A percentile compares a stretch with the other conserved stretches of the same genome.
Evolutionary conservation across 2,888 invertebrate genomes (phyloP).

Genomic region (Ophraella communa): DNA sequence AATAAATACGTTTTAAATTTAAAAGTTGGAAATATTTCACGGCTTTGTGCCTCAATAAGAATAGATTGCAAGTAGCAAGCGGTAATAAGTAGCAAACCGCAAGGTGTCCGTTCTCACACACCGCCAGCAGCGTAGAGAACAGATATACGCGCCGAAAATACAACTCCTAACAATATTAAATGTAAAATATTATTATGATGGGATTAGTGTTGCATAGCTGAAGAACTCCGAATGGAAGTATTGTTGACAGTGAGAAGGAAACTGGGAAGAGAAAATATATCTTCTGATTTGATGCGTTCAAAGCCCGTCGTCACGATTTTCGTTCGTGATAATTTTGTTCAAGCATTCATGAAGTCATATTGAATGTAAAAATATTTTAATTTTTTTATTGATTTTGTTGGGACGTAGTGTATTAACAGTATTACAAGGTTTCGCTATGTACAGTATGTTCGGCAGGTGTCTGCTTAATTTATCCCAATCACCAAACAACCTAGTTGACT

Average conservation of each 20-base stretch:
- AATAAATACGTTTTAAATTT: background rate
- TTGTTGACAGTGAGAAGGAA: constrained; percentile 17
- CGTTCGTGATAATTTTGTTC: background rate
- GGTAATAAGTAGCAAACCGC: constrained; percentile 25
- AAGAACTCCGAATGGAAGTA: constrained; percentile 65
- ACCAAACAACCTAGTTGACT: no score
- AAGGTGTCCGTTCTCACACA: constrained; percentile 41
- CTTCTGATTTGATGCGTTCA: background rate
- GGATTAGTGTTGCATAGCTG: constrained; percentile 74
- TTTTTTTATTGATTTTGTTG: no score
- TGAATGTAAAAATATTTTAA: no score
- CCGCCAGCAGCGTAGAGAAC: constrained; percentile 23
- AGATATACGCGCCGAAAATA: constrained; percentile 41
- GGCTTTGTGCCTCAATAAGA: background rate
- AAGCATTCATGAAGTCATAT: background rate
- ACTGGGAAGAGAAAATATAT: constrained; percentile 33
- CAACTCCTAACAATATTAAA: constrained; percentile 60
- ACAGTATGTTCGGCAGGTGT: no score
- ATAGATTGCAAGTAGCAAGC: constrained; percentile 32
- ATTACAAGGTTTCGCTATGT: no score
- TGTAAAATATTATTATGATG: constrained; percentile 67
- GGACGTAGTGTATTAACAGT: no score
- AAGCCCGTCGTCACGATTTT: constrained; percentile 10
- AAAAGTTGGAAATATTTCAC: constrained; percentile 2
- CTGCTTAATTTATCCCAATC: no score